Percentiles rank a stretch among this genome's conserved stretches.
Conservation (phyloP, 2,888 invertebrate genomes). For the Oscheius sp. region DNA sequence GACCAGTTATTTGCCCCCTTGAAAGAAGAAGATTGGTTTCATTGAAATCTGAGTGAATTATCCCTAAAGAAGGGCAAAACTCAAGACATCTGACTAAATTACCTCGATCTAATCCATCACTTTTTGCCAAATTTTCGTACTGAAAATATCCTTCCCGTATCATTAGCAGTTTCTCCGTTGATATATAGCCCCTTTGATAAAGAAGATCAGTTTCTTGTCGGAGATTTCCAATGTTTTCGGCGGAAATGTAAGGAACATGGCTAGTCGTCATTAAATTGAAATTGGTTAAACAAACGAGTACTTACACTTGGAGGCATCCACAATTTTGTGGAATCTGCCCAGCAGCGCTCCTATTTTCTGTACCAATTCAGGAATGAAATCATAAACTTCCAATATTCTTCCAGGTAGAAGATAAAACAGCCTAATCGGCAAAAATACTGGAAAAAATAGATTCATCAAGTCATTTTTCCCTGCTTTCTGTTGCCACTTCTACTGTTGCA, state of each 20-base stretch:
- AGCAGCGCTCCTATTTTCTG: slow-evolving; percentile 1
- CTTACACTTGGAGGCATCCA: slow-evolving; percentile 16
- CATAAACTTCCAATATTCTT: slow-evolving; percentile 19
- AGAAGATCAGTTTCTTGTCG: slow-evolving; percentile 4
- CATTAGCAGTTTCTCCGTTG: slow-evolving; percentile 7
- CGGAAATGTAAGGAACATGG: slow-evolving; percentile 31
- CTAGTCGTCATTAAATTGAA: slow-evolving; percentile 26
- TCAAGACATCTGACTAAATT: background rate
- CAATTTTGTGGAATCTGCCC: slow-evolving; percentile 11
- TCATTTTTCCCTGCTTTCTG: background rate
- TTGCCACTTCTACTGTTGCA: background rate
- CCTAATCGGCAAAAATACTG: slow-evolving; percentile 31
- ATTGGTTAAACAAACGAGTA: background rate
- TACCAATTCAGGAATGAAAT: slow-evolving; percentile 12
- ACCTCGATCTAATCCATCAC: slow-evolving; percentile 7
- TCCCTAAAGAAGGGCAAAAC: slow-evolving; percentile 5
- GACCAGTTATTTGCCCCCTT: slow-evolving; percentile 15
- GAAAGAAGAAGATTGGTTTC: slow-evolving; percentile 25
- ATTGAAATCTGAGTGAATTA: slow-evolving; percentile 37
- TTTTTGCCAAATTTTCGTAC: background rate
- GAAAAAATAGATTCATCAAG: background rate
- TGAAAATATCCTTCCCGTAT: background rate
- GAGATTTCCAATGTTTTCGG: slow-evolving; percentile 21
- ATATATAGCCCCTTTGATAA: background rate
- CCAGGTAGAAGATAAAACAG: slow-evolving; percentile 30